phyloP scores from a whole-genome alignment of 2,888 invertebrate genomes.

The Mactromeris polynyma region DNA sequence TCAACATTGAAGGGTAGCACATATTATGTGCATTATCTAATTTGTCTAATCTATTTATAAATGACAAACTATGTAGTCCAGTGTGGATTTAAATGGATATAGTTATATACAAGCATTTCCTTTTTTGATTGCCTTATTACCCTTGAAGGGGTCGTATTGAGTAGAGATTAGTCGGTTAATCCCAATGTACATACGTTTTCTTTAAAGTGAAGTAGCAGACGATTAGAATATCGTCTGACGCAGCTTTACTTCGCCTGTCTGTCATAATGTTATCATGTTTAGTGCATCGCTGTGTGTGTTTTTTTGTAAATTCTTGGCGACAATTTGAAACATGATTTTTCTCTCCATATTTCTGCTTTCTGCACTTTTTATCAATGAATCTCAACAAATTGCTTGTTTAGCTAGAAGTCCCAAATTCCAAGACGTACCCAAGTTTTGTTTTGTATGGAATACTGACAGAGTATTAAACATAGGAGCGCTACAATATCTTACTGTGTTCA shows the following conservation, averaged over 20 bases:
- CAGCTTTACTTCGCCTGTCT: neutral
- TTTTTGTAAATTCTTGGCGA: neutral
- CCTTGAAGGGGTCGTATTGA: constrained; percentile 24
- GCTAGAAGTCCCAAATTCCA: too few species aligned
- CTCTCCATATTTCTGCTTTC: neutral
- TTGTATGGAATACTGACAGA: too few species aligned
- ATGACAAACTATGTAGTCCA: constrained; percentile 12
- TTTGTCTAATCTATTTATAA: constrained; percentile 29
- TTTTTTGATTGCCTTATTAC: constrained; percentile 23
- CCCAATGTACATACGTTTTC: constrained; percentile 27
- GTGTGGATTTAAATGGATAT: constrained; percentile 23
- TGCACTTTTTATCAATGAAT: too few species aligned
- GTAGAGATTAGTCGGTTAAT: constrained; percentile 23
- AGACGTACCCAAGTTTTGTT: too few species aligned
- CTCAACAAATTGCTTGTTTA: too few species aligned
- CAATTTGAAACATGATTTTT: neutral
- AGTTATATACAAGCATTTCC: constrained; percentile 24
- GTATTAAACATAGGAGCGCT: too few species aligned
- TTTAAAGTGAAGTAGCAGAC: constrained; percentile 33
- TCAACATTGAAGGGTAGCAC: neutral
- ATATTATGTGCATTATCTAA: constrained; percentile 9
- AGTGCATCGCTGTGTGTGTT: neutral
- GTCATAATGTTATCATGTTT: constrained; percentile 13
- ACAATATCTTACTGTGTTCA: too few species aligned
- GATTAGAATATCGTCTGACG: constrained; percentile 22